A percentile compares a stretch with the other conserved stretches of the same genome.
These are phyloP conservation scores for Apteryx mantelli DNA, from an alignment of 2,113 vertebrate genomes.

Conservation along the genomic window DNA sequence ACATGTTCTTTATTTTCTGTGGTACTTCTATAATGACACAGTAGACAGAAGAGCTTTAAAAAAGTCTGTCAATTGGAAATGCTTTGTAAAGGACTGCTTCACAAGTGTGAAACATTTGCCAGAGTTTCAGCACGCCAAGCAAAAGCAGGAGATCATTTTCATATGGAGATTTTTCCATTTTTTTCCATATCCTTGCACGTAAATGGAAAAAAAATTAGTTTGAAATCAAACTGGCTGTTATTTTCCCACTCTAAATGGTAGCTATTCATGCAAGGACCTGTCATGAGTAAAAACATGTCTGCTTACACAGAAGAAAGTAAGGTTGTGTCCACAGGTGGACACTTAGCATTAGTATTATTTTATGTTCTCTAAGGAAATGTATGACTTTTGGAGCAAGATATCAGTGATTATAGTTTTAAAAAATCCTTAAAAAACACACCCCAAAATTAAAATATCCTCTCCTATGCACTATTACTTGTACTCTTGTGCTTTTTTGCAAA, in stretches of 20 bases:
- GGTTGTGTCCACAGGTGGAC: not conserved
- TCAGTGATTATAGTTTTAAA: not conserved
- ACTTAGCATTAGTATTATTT: not conserved
- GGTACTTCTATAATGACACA: not conserved
- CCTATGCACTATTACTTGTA: not conserved
- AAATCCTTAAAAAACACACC: not conserved
- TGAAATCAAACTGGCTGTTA: not conserved
- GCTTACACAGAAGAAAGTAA: not conserved
- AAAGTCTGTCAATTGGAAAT: accelerated
- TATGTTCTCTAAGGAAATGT: not conserved
- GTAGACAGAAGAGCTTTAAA: not conserved
- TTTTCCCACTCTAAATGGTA: not conserved
- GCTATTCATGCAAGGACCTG: not conserved
- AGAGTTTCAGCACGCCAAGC: not conserved
- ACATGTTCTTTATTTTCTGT: not conserved
- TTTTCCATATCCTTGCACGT: not conserved
- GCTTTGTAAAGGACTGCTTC: not conserved
- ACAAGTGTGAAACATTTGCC: not conserved
- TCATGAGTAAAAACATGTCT: not conserved
- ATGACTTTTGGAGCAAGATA: not conserved
- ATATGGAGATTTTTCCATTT: not conserved
- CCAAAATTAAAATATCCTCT: not conserved
- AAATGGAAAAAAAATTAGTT: not conserved
- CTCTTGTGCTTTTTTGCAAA: not conserved
- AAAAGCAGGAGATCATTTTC: not conserved